Evolutionary conservation across 2,888 invertebrate genomes (phyloP), one percentile per base, ranked within the genome.

Genomic region (Trissolcus japonicus): DNA sequence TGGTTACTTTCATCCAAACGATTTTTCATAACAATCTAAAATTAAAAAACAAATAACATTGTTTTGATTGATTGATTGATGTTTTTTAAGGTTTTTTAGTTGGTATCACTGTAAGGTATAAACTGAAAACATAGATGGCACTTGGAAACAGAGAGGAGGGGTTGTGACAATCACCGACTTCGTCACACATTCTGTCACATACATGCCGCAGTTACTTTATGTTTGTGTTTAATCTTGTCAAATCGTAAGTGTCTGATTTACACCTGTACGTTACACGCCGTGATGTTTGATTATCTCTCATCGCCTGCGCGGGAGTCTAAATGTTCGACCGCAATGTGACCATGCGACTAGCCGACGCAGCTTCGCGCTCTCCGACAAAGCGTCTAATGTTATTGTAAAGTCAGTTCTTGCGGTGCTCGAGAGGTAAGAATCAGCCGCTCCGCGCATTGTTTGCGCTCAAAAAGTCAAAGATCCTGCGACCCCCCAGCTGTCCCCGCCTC

Each of bases 151-250:
- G 48, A 29, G 16, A 53, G 14, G 4, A 35, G 13, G 61, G 65
- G 65, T 41, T 65, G 35, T 54, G 66, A 66, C 50, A 54, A 50
- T 66, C 53, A 35, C 56, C 51, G 40, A 63, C 54, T 63, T 29
- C 1, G 35, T 54, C 35, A 54, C 54, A 54, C 51, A 19, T 50
- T 66, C 56, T 66, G 41, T 66, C 53, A 57, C 66, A 66, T 57
- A 57, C 17, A 57, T 16, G 57, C 48, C 29, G 54, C 21, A 56
- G 50, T 57, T 40, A 0, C 50, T 50, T 66, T 40, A 35, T 50
- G 56, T 57, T 57, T 66, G 66, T 66, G 48, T 66, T 57, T 48
- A 57, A 57, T 66, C 56, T 57, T 66, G 57, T 66, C 56, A 66
- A 66, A 41, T 66, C 41, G 57, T 50, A 56, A 25, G 50, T 66